Conservation (phyloP, 2,888 invertebrate genomes). For the Drosophila tripunctata region DNA sequence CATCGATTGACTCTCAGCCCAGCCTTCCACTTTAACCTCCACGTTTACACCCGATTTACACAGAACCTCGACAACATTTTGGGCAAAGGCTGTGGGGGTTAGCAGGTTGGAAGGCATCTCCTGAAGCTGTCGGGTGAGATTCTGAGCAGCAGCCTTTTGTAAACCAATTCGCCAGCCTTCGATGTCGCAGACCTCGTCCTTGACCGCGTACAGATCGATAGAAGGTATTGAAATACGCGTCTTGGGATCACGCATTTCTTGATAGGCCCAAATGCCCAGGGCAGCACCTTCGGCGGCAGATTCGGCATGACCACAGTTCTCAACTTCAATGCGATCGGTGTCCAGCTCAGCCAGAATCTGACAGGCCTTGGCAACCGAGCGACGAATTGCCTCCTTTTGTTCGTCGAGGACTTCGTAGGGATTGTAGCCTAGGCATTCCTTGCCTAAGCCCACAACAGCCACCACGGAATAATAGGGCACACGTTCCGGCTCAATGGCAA, state of each 20-base stretch:
- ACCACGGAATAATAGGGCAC: constrained; percentile 86
- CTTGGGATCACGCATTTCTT: constrained; percentile 84
- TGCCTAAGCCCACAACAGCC: constrained; percentile 90
- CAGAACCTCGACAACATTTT: constrained; percentile 85
- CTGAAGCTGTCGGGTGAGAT: constrained; percentile 90
- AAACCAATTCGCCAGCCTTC: constrained; percentile 90
- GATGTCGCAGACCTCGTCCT: constrained; percentile 88
- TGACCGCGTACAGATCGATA: constrained; percentile 85
- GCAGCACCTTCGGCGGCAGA: constrained; percentile 92
- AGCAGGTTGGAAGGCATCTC: constrained; percentile 92
- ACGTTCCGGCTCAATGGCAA: constrained; percentile 86
- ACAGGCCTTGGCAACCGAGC: constrained; percentile 88
- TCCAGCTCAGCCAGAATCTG: constrained; percentile 85
- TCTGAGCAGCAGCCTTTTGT: constrained; percentile 91
- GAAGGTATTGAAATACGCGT: constrained; percentile 70
- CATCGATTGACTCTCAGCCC: constrained; percentile 92
- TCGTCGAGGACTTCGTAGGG: constrained; percentile 89
- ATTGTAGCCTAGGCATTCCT: constrained; percentile 88
- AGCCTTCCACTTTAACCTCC: constrained; percentile 85
- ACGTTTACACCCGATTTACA: constrained; percentile 83
- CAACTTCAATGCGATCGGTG: constrained; percentile 87
- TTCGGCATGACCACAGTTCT: constrained; percentile 90
- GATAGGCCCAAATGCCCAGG: constrained; percentile 89
- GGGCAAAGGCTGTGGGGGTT: constrained; percentile 91
- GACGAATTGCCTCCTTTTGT: constrained; percentile 89